phyloP scores from a whole-genome alignment of 2,888 invertebrate genomes.

The Drosophila anomalata region DNA sequence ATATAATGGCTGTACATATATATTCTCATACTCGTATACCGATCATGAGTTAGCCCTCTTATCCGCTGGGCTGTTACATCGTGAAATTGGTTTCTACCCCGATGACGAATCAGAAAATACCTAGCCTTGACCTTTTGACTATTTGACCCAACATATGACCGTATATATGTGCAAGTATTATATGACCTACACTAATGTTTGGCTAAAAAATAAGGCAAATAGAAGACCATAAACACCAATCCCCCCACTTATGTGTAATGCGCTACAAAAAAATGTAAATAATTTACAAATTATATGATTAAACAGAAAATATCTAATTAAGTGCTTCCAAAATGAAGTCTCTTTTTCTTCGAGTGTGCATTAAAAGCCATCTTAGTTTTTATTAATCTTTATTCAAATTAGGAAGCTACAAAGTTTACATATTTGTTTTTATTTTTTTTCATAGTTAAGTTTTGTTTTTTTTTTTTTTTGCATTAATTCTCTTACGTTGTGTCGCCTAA shows the following conservation, averaged over 20 bases:
- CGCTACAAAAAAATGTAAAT: constrained; percentile 34
- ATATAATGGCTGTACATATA: constrained; percentile 16
- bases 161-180: constrained; percentile 34
- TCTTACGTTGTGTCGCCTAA: constrained; percentile 64
- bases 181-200: constrained; percentile 5
- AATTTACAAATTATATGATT: constrained; percentile 43
- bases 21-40: not conserved
- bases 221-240: not conserved
- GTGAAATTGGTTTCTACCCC: constrained; percentile 1
- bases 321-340: constrained; percentile 35
- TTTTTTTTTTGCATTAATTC: constrained; percentile 31
- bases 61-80: not conserved
- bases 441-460: constrained; percentile 46
- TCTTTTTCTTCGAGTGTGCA: not conserved
- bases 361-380: not conserved
- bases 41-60: not conserved
- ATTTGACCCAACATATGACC: constrained; percentile 2
- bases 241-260: constrained; percentile 13
- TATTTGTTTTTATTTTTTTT: constrained; percentile 12
- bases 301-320: constrained; percentile 35
- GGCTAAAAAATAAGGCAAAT: not conserved
- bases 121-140: constrained; percentile 1
- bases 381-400: constrained; percentile 72
- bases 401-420: constrained; percentile 76
- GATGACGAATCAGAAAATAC: constrained; percentile 4